These are phyloP conservation scores for Eufriesea mexicana DNA, from an alignment of 1,140 invertebrate genomes.

Conservation along the genomic window DNA sequence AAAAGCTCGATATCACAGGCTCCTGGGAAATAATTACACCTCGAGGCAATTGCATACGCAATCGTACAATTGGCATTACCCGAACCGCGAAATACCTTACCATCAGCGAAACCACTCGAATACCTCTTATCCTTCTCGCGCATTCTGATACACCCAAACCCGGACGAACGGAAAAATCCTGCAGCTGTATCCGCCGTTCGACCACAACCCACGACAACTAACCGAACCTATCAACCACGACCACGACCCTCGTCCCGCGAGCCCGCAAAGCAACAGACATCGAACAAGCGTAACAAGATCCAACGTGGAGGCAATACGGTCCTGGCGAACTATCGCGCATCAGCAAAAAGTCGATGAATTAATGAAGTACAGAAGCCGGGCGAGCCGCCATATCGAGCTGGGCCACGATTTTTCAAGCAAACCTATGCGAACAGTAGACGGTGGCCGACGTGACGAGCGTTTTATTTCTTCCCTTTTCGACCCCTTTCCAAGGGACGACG, in stretches of 20 bases:
- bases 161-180: neutral
- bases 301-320: neutral
- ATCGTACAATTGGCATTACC: no score
- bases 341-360: neutral
- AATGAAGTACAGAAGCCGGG: no score
- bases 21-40: no score
- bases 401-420: neutral
- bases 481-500: constrained; percentile 49
- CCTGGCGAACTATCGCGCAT: no score
- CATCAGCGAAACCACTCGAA: no score
- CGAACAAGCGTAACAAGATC: neutral
- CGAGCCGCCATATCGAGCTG: neutral
- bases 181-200: neutral
- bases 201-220: neutral
- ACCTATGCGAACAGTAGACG: neutral
- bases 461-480: neutral
- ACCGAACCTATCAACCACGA: neutral
- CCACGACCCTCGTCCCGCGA: neutral
- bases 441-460: neutral
- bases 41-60: no score
- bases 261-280: neutral
- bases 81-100: no score
- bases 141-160: neutral
- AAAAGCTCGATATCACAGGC: no score
- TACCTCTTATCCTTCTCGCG: no score